Conservation (phyloP, 2,888 invertebrate genomes). For the Meta bourneti region DNA sequence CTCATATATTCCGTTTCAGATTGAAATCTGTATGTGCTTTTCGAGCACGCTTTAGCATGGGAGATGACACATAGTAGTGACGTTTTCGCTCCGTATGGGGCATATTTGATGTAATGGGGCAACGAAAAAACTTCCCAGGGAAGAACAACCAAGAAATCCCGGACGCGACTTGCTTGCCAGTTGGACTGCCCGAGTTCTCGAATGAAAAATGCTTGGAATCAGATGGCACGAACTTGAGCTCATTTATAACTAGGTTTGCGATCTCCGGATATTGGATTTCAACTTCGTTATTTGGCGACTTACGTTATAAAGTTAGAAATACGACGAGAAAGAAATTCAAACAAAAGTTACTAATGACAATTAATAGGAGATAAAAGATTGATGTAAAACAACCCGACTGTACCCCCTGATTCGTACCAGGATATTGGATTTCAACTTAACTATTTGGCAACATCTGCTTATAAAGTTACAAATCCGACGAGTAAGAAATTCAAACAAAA, state of each 20-base stretch:
- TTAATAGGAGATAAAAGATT: too few species aligned
- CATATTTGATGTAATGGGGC: slow-evolving; percentile 42
- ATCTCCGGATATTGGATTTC: slow-evolving; percentile 20
- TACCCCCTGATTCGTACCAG: too few species aligned
- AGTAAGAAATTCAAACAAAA: too few species aligned
- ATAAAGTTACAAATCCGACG: too few species aligned
- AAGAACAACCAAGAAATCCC: slow-evolving; percentile 21
- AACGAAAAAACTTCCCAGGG: not conserved
- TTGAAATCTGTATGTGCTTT: slow-evolving; percentile 20
- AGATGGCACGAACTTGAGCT: slow-evolving; percentile 12
- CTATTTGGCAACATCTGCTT: too few species aligned
- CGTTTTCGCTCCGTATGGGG: slow-evolving; percentile 39
- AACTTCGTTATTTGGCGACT: not conserved
- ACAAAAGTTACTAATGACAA: too few species aligned
- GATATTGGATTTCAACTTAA: too few species aligned
- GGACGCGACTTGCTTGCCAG: slow-evolving; percentile 41
- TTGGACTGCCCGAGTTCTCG: slow-evolving; percentile 7
- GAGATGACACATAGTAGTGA: slow-evolving; percentile 27
- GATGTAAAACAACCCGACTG: too few species aligned
- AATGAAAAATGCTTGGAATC: slow-evolving; percentile 26
- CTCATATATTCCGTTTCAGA: not conserved
- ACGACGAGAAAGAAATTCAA: too few species aligned
- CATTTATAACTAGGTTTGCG: not conserved
- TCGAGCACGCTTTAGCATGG: slow-evolving; percentile 11
- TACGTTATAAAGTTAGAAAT: too few species aligned